Evolutionary conservation across 2,113 vertebrate genomes (phyloP), one percentile per base, ranked within the genome.

Genomic region (Tragelaphus strepsiceros): DNA sequence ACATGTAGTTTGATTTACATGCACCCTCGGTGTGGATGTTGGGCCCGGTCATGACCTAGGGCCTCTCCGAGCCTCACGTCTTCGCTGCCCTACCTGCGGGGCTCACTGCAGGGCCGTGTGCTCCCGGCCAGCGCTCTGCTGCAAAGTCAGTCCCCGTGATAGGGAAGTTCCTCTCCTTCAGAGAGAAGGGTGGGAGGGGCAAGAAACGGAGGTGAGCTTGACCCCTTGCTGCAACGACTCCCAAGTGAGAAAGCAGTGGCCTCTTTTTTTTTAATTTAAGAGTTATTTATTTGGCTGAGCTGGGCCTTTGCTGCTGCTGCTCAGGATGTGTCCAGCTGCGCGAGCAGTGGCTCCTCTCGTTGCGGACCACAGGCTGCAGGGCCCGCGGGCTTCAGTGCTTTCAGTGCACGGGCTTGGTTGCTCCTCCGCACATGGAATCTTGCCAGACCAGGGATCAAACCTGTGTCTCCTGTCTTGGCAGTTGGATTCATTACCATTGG

Each of bases 371-470:
- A 43, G 35, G 71, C 22, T 26, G 21, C 1, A 3, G 71, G 71
- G 71, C 6, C 21, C 0, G 3, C 1, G 5, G 71, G 71, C 11
- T 2, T 43, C 22, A 67, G 32, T 21, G 4, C 30, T 32, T 32
- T 17, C 7, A 22, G n/a, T 1, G 64, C 13, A 15, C 2, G 0
- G 0, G n/a, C 67, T 22, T 12, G 39, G 67, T 39, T 12, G 67
- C 9, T 21, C 1, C 64, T 71, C 2, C 1, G 64, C 35, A 12
- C 0, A 2, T 22, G n/a, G 67, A 71, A 71, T 71, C 67, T 6
- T 39, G n/a, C 67, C 1, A 2, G 67, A 71, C n/a, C 10, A 3
- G n/a, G 67, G n/a, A 22, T 71, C 5, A 2, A 71, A 22, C 19
- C n/a, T 22, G 67, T 3, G 2, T 39, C 67, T 12, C 67, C n/a